Base-by-base conservation (phyloP, 1,140 invertebrate genomes). In the Cepaea nemoralis region DNA sequence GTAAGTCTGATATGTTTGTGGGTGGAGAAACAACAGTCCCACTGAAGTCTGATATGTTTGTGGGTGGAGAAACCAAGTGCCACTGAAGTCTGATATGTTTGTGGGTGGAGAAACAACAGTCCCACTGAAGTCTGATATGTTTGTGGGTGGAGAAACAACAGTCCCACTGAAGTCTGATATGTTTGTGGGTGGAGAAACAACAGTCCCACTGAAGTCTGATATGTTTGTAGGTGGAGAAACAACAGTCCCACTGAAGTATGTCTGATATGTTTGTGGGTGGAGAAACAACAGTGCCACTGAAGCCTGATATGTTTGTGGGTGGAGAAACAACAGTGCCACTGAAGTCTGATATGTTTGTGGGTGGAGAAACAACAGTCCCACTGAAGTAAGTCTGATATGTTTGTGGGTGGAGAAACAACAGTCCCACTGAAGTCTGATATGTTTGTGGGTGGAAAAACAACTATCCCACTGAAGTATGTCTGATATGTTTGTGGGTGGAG, bases 151-250 rank as follows among this genome's bases (percentile, higher is more conserved):
- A n/a, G n/a, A n/a, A n/a, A n/a, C n/a, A n/a, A n/a, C n/a, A n/a
- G n/a, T n/a, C n/a, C n/a, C n/a, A n/a, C n/a, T n/a, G n/a, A n/a
- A n/a, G n/a, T n/a, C n/a, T n/a, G n/a, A n/a, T n/a, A n/a, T n/a
- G n/a, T n/a, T n/a, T 5, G 37, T 71, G 35, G 82, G 76, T 69
- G 85, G 85, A 35, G 86, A 82, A 12, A 85, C 87, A 77, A 87
- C 89, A 1, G 91, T 86, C 22, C 92, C 92, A 75, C 92, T 90
- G 14, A 91, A 89, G 50, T 84, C 86, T 10, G 90, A 89, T 0
- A 88, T 90, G 66, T 74, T 84, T 83, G 84, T 86, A 16, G 87
- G 74, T 75, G 86, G 83, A 55, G 69, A 76, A 74, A 88, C 86
- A 63, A 83, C 82, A n/a, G 84, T 76, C 70, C 86, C 79, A 55